These are phyloP conservation scores for Drosophila birchii DNA, from an alignment of 2,888 invertebrate genomes.

Conservation along the genomic window DNA sequence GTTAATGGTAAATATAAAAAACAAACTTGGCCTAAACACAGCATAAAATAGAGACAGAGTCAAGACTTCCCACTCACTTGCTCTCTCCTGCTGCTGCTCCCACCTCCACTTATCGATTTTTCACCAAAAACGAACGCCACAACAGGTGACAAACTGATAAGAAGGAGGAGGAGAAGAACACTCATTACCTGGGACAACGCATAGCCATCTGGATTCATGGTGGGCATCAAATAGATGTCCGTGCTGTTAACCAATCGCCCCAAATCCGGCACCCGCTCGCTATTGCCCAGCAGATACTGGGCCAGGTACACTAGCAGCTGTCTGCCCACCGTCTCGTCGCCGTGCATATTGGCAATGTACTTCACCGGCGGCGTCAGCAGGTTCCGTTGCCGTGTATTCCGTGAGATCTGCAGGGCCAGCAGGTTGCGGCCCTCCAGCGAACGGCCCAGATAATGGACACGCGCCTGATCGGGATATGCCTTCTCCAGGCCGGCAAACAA, in stretches of 20 bases:
- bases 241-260: conserved; percentile 92
- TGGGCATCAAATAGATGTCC: conserved; percentile 97
- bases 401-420: conserved; percentile 89
- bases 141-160: conserved; percentile 45
- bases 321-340: conserved; percentile 95
- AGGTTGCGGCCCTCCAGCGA: conserved; percentile 93
- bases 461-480: conserved; percentile 89
- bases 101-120: conserved; percentile 60
- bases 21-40: too few relatives aligned
- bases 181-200: conserved; percentile 90
- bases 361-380: conserved; percentile 94
- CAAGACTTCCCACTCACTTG: too few relatives aligned
- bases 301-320: conserved; percentile 93
- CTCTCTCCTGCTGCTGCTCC: too few relatives aligned
- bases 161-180: background rate
- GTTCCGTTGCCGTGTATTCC: conserved; percentile 87
- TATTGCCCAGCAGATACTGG: conserved; percentile 92
- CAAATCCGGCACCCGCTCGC: conserved; percentile 89
- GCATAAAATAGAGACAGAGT: too few relatives aligned
- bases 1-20: conserved; percentile 21
- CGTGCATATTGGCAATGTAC: conserved; percentile 98
- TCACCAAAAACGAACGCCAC: conserved; percentile 22
- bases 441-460: conserved; percentile 91
- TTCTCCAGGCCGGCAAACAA: conserved; percentile 87
- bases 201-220: conserved; percentile 98